These are phyloP conservation scores for Lycophotia porphyrea DNA, from an alignment of 2,888 invertebrate species.

Conservation along the genomic window DNA sequence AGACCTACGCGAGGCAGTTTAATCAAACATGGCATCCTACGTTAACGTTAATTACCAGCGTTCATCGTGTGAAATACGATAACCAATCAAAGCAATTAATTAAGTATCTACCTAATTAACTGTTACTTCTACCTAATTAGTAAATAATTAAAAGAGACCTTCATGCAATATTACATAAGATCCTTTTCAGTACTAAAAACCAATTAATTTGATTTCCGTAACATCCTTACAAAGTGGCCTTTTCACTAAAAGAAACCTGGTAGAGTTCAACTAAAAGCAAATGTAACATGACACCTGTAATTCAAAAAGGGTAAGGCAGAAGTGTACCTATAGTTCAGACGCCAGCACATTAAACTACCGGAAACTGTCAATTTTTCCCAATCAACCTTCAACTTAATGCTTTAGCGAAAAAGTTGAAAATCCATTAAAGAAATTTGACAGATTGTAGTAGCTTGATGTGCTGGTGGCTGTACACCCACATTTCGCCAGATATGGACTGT, in stretches of 20 bases:
- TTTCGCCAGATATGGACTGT: not conserved
- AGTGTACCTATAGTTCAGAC: too few species aligned
- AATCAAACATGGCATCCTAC: not conserved
- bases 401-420: too few species aligned
- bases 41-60: slow-evolving; percentile 25
- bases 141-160: slow-evolving; percentile 35
- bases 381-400: too few species aligned
- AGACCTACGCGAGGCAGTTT: not conserved
- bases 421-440: too few species aligned
- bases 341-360: too few species aligned
- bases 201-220: slow-evolving; percentile 16
- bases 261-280: not conserved
- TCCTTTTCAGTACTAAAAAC: slow-evolving; percentile 29
- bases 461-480: too few species aligned
- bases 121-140: slow-evolving; percentile 20
- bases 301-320: not conserved
- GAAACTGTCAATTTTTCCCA: too few species aligned
- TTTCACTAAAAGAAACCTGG: not conserved
- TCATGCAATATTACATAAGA: slow-evolving; percentile 29
- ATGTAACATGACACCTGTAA: not conserved
- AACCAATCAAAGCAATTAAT: slow-evolving; percentile 29
- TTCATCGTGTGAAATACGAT: slow-evolving; percentile 39
- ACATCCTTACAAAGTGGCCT: slow-evolving; percentile 15
- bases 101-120: slow-evolving; percentile 17
- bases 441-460: too few species aligned